These are phyloP conservation scores for Hydrotaea diabolus DNA, from an alignment of 2,888 invertebrate genomes.

Conservation along the genomic window DNA sequence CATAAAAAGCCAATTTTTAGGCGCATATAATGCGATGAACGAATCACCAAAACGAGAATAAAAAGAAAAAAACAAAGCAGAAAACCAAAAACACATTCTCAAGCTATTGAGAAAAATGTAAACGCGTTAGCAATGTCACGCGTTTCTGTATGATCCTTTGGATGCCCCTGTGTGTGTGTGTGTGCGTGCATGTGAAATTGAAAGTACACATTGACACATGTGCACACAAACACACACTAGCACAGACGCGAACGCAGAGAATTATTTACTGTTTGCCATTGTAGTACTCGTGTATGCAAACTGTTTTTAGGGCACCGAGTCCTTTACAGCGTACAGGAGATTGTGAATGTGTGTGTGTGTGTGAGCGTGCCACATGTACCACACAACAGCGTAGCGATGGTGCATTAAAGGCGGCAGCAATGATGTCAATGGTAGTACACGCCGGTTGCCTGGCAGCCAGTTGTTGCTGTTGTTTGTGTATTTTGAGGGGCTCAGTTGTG, in stretches of 20 bases:
- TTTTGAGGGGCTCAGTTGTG: slow-evolving; percentile 40
- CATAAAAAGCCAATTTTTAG: slow-evolving; percentile 58
- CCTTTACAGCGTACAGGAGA: slow-evolving; percentile 74
- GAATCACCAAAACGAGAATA: slow-evolving; percentile 17
- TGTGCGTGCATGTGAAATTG: slow-evolving; percentile 56
- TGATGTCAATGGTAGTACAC: slow-evolving; percentile 25
- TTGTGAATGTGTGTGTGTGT: slow-evolving; percentile 69
- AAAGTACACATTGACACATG: not conserved
- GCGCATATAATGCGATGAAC: slow-evolving; percentile 52
- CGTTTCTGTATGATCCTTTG: slow-evolving; percentile 38
- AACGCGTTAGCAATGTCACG: slow-evolving; percentile 53
- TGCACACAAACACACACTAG: slow-evolving; percentile 15
- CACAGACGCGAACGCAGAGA: slow-evolving; percentile 8
- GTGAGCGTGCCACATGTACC: slow-evolving; percentile 49
- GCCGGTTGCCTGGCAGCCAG: slow-evolving; percentile 11
- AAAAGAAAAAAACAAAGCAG: slow-evolving; percentile 17
- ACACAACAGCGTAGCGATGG: slow-evolving; percentile 41
- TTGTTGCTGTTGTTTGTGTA: slow-evolving; percentile 21
- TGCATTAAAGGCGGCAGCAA: slow-evolving; percentile 37
- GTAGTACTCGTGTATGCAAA: slow-evolving; percentile 19
- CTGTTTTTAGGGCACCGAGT: slow-evolving; percentile 7
- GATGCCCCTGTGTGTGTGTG: slow-evolving; percentile 48
- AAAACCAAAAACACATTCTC: slow-evolving; percentile 19
- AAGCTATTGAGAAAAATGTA: slow-evolving; percentile 46
- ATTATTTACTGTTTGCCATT: slow-evolving; percentile 17